Base-by-base conservation (phyloP, 2,113 vertebrate genomes). In the Strix uralensis region DNA sequence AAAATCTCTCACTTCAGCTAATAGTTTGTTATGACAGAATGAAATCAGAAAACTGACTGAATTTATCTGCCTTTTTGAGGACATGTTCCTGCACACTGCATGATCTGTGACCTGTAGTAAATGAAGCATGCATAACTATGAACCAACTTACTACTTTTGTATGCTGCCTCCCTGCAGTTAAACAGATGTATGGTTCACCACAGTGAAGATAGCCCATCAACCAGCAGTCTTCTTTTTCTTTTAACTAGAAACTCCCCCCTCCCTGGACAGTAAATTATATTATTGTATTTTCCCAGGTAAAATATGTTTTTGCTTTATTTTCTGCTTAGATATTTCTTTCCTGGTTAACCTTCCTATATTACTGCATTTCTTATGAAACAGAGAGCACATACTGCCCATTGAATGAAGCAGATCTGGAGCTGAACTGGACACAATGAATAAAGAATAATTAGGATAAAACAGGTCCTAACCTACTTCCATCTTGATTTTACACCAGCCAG, bases 1-100 rank as follows among this genome's bases (percentile, higher is more conserved):
- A 93, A 46, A 82, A 44, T 47, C 47, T 71, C 32, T 81, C n/a
- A 49, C 19, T 87, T 34, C 13, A 77, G 32, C 62, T 81, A 86
- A 49, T 14, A 72, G 30, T 71, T 96, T 81, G 72, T 61, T 80
- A 85, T 3, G 6, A 42, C 30, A 85, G 63, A 92, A 69, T 25
- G 34, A 88, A 96, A 92, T 90, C 51, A 82, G 74, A 95, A 96
- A 92, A 92, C 29, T 49, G 44, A 72, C 13, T 86, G 62, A 92
- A 92, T 91, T 93, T 85, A 77, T 80, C 57, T 92, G 32, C n/a
- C 42, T 42, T 97, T 81, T 92, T 87, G 94, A 81, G 85, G 73
- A 65, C 49, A 23, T 63, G n/a, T 77, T 92, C 67, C 71, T 93
- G 40, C 25, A 62, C 52, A 62, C 54, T 92, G 29, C 2, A 0